A percentile compares a stretch with the other conserved stretches of the same genome.
Conservation (phyloP, 2,888 invertebrate genomes). For the Nomada hirtipes region DNA sequence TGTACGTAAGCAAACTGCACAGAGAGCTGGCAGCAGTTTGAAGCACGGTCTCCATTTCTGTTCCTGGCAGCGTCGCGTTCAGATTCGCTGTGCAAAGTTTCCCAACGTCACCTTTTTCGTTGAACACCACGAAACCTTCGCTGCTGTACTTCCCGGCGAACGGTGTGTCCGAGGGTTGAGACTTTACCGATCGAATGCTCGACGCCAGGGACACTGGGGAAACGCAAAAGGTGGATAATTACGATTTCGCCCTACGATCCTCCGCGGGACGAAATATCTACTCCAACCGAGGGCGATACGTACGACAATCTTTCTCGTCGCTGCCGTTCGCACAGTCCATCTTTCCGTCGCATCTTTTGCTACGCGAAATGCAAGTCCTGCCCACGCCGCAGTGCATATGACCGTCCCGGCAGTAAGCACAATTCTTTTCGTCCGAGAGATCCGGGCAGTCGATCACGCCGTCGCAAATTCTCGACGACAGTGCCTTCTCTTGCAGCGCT, state of each 20-base stretch:
- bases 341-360: conserved; percentile 92
- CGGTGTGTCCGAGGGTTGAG: conserved; percentile 88
- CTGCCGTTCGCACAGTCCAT: conserved; percentile 94
- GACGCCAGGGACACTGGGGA: conserved; percentile 90
- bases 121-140: conserved; percentile 94
- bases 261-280: background rate
- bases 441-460: conserved; percentile 94
- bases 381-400: conserved; percentile 92
- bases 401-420: conserved; percentile 91
- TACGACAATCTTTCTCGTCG: conserved; percentile 94
- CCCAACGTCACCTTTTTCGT: conserved; percentile 92
- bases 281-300: conserved; percentile 80
- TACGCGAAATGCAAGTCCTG: conserved; percentile 89
- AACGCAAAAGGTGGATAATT: background rate
- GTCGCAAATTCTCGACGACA: conserved; percentile 93
- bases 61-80: conserved; percentile 86
- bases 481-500: conserved; percentile 90
- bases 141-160: conserved; percentile 89
- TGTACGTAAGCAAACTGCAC: conserved; percentile 91
- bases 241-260: background rate
- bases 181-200: conserved; percentile 87
- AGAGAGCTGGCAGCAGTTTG: conserved; percentile 91
- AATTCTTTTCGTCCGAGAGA: conserved; percentile 92
- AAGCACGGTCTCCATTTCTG: conserved; percentile 86
- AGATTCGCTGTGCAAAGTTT: conserved; percentile 93